These are phyloP conservation scores for Cremastobaeus sp. DNA, from an alignment of 2,888 invertebrate genomes.

Conservation along the genomic window DNA sequence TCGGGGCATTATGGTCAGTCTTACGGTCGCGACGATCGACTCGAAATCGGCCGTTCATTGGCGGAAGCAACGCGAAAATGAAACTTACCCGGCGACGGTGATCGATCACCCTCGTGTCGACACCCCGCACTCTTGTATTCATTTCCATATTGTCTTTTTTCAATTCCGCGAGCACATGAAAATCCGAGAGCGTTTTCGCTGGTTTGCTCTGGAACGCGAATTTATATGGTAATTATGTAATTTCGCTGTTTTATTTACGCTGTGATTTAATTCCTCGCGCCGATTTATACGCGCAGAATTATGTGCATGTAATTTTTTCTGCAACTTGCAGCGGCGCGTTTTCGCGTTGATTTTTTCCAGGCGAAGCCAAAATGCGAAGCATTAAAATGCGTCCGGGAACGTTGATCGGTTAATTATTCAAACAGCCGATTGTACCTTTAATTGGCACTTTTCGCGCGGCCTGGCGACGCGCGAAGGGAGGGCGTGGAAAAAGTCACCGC, in stretches of 20 bases:
- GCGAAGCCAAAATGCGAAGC: constrained; percentile 29
- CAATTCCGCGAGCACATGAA: no score
- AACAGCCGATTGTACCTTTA: constrained; percentile 34
- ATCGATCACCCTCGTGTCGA: no score
- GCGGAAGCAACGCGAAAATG: no score
- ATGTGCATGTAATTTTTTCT: constrained; percentile 35
- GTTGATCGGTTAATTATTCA: constrained; percentile 40
- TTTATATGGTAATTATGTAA: constrained; percentile 54
- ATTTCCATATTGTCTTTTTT: no score
- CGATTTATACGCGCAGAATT: constrained; percentile 42
- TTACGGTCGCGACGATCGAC: constrained; percentile 58
- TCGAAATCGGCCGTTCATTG: constrained; percentile 2
- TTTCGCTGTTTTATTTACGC: constrained; percentile 46
- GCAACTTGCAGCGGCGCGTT: neutral
- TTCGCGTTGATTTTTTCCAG: no score
- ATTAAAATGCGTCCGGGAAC: constrained; percentile 21
- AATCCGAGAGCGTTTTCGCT: constrained; percentile 13
- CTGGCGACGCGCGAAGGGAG: neutral
- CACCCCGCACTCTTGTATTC: no score
- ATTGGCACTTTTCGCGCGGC: constrained; percentile 29
- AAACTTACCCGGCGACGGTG: no score
- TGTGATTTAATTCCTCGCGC: constrained; percentile 43
- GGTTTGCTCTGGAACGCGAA: constrained; percentile 28
- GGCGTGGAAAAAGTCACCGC: constrained; percentile 22
- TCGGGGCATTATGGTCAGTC: constrained; percentile 70